Evolutionary conservation across 2,888 invertebrate species (phyloP).

Genomic region (Nasonia oneida): DNA sequence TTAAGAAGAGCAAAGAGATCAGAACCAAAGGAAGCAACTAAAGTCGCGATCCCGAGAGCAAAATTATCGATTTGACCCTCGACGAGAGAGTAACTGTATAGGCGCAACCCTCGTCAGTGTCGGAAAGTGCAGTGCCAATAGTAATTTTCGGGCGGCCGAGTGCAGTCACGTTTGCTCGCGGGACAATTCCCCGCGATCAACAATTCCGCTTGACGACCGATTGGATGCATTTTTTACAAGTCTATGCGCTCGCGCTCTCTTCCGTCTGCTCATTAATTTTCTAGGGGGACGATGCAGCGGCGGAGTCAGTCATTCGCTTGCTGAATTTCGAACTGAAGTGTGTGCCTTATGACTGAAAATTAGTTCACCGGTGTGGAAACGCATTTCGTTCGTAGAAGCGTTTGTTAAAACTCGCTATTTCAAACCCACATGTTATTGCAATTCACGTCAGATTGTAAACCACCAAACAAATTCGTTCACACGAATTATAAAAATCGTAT

Average conservation of each 20-base stretch:
- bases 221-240: conserved; percentile 58
- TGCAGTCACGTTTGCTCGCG: conserved; percentile 7
- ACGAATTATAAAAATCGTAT: background rate
- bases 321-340: background rate
- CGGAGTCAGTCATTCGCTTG: background rate
- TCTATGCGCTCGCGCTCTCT: conserved; percentile 19
- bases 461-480: too few relatives aligned
- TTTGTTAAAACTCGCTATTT: too few relatives aligned
- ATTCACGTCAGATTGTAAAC: too few relatives aligned
- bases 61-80: conserved; percentile 49
- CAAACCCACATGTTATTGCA: too few relatives aligned
- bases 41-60: background rate
- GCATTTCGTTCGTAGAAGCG: background rate
- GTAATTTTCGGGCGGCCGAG: conserved; percentile 21
- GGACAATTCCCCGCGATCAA: conserved; percentile 45
- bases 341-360: background rate
- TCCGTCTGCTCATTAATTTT: conserved; percentile 51
- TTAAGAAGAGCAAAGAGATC: background rate
- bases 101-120: conserved; percentile 17
- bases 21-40: background rate
- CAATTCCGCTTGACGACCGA: conserved; percentile 54
- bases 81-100: background rate
- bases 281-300: background rate
- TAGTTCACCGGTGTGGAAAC: background rate
- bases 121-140: conserved; percentile 45